These are phyloP conservation scores for Ctenopoma multispine DNA, from an alignment of 2,797 vertebrate species.

Conservation along the genomic window DNA sequence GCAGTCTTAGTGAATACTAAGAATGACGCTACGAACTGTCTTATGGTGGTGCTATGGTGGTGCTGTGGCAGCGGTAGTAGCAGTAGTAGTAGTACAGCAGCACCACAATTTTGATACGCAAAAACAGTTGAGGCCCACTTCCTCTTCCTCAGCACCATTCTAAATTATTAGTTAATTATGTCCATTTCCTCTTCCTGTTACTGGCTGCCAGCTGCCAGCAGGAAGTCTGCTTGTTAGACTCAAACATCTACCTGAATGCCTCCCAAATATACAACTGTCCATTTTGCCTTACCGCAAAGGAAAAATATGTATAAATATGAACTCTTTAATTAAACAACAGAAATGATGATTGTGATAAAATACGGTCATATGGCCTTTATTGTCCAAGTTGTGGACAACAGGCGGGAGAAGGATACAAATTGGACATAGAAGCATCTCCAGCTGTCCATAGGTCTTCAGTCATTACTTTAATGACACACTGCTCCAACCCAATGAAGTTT, in stretches of 20 bases:
- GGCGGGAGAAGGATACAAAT: conserved; percentile 18
- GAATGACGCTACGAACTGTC: conserved; percentile 4
- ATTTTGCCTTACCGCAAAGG: conserved; percentile 21
- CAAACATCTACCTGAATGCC: conserved; percentile 9
- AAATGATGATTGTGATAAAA: conserved; percentile 8
- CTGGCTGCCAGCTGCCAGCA: conserved; percentile 36
- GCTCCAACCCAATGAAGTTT: conserved; percentile 10
- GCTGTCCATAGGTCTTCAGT: conserved; percentile 13
- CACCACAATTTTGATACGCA: conserved; percentile 36
- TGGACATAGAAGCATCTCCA: conserved; percentile 18
- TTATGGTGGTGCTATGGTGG: conserved; percentile 1
- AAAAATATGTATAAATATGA: conserved; percentile 17
- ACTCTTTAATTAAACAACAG: conserved; percentile 35
- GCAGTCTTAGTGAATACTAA: conserved; percentile 36
- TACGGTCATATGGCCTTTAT: conserved; percentile 11
- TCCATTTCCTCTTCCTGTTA: conserved; percentile 34
- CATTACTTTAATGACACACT: conserved; percentile 1
- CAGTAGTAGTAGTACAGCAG: too few relatives aligned
- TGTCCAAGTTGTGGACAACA: conserved; percentile 7
- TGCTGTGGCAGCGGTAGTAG: conserved; percentile 18
- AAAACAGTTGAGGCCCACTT: conserved; percentile 14
- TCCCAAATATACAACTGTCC: conserved; percentile 17
- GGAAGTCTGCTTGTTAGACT: conserved; percentile 8
- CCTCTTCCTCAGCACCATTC: conserved; percentile 27
- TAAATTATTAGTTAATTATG: conserved; percentile 10